A percentile compares a stretch with the other conserved stretches of the same genome.
Conservation (phyloP, 2,888 invertebrate genomes). For the Spisula subtruncata region DNA sequence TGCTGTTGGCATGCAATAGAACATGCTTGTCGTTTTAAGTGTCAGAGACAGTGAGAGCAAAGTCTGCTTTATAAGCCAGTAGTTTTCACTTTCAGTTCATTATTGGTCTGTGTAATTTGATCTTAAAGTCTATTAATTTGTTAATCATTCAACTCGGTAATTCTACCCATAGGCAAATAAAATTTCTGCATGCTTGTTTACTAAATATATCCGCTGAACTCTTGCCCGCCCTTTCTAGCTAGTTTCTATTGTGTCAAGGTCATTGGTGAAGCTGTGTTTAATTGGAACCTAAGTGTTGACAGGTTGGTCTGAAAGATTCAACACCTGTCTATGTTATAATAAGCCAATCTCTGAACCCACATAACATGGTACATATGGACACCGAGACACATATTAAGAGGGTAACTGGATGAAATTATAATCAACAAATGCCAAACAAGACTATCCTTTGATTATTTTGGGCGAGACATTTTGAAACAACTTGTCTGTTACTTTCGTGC, state of each 20-base stretch:
- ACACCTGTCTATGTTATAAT: conserved; percentile 20
- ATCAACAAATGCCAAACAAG: neutral
- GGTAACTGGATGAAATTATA: neutral
- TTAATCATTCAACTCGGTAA: neutral
- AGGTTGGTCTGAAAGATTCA: neutral
- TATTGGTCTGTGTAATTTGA: neutral
- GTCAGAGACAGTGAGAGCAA: neutral
- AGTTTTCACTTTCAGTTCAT: neutral
- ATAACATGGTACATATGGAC: neutral
- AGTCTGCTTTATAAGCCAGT: neutral
- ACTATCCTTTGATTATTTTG: neutral
- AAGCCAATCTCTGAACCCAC: neutral
- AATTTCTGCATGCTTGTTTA: conserved; percentile 3
- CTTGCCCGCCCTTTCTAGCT: neutral
- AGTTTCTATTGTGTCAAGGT: conserved; percentile 3
- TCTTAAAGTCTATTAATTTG: neutral
- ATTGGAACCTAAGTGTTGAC: neutral
- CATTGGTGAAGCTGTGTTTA: neutral
- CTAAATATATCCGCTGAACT: neutral
- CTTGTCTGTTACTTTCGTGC: too few relatives aligned
- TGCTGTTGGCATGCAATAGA: neutral
- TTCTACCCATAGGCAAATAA: conserved; percentile 7
- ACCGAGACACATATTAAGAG: too few relatives aligned
- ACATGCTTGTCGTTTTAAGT: neutral
- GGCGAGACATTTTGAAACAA: too few relatives aligned